Percentiles rank a stretch among this genome's conserved stretches.
These are phyloP conservation scores for Brachionus rotundiformis DNA, from an alignment of 1,140 invertebrate genomes.

Conservation along the genomic window DNA sequence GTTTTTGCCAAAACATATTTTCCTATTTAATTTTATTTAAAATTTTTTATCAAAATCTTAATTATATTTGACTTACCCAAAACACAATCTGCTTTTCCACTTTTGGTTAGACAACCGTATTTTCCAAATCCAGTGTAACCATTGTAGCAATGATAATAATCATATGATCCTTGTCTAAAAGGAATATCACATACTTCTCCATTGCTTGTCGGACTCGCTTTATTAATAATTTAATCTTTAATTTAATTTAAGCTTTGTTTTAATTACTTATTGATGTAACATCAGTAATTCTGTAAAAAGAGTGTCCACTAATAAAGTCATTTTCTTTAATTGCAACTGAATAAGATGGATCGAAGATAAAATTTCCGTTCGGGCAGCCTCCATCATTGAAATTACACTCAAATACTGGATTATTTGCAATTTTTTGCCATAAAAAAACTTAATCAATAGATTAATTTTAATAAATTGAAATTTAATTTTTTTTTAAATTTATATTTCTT, in stretches of 20 bases:
- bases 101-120: not conserved
- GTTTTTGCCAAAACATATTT: not conserved
- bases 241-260: not conserved
- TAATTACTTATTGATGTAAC: constrained; percentile 18
- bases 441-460: too few relatives aligned
- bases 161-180: not conserved
- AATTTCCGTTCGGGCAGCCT: not conserved
- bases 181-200: not conserved
- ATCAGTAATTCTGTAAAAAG: not conserved
- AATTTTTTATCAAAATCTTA: not conserved
- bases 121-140: not conserved
- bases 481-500: too few relatives aligned
- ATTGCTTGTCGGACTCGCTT: not conserved
- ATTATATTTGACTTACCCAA: not conserved
- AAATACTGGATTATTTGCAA: not conserved
- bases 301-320: not conserved
- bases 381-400: not conserved
- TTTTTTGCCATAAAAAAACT: not conserved
- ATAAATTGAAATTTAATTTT: too few relatives aligned
- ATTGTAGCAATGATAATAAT: constrained; percentile 10
- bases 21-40: constrained; percentile 15
- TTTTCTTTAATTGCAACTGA: not conserved
- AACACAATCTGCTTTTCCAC: not conserved
- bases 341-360: not conserved
- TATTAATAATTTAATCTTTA: not conserved